phyloP scores from a whole-genome alignment of 2,888 invertebrate genomes.

The Drosophila robusta region DNA sequence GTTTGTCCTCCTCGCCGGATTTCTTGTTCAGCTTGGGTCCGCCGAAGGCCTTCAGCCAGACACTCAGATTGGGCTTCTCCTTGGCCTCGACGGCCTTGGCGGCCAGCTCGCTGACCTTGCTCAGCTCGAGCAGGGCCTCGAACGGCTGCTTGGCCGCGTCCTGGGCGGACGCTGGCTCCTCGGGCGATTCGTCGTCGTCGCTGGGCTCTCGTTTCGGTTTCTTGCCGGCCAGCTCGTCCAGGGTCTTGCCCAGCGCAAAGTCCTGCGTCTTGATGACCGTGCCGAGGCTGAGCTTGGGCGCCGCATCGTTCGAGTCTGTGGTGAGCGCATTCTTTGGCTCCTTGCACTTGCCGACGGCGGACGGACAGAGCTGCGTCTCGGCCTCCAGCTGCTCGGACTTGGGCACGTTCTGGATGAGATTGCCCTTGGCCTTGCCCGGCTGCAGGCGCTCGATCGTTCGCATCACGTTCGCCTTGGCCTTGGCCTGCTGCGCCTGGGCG shows the following conservation, averaged over 20 bases:
- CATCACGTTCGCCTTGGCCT: slow-evolving; percentile 88
- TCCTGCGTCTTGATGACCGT: slow-evolving; percentile 92
- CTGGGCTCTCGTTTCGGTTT: slow-evolving; percentile 27
- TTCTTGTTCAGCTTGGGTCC: slow-evolving; percentile 92
- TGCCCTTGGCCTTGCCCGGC: slow-evolving; percentile 95
- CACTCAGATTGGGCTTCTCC: slow-evolving; percentile 91
- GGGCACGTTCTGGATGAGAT: slow-evolving; percentile 90
- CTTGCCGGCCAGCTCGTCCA: slow-evolving; percentile 85
- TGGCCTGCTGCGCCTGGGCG: slow-evolving; percentile 85
- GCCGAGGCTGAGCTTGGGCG: slow-evolving; percentile 93
- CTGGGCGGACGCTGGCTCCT: background rate
- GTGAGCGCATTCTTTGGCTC: slow-evolving; percentile 87
- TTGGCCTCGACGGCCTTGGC: slow-evolving; percentile 42
- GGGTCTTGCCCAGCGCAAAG: slow-evolving; percentile 88
- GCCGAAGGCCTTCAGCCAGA: slow-evolving; percentile 97
- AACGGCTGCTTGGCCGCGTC: slow-evolving; percentile 58
- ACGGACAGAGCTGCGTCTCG: slow-evolving; percentile 74
- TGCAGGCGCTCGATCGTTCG: slow-evolving; percentile 93
- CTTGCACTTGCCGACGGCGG: slow-evolving; percentile 86
- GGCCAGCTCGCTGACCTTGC: slow-evolving; percentile 53
- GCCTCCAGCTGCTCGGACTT: slow-evolving; percentile 88
- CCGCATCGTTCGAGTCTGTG: slow-evolving; percentile 88
- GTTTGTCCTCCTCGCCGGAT: slow-evolving; percentile 86
- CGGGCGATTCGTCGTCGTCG: too few relatives aligned
- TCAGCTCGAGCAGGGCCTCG: slow-evolving; percentile 66